Base-by-base conservation (phyloP, 2,888 invertebrate genomes). In the Drosophila neotestacea region DNA sequence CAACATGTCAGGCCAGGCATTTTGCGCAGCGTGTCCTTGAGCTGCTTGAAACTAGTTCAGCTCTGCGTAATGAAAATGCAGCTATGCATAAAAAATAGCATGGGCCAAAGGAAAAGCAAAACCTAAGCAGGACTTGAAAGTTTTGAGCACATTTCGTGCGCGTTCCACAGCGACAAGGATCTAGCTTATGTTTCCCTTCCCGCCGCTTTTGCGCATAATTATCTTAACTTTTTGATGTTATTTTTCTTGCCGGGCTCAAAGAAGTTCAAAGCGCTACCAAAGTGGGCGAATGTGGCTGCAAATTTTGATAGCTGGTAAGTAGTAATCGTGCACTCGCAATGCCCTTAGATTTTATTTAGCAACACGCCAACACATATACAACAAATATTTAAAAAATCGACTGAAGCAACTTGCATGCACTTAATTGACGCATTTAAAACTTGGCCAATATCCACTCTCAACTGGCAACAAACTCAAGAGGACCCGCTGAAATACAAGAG, bases 31-130 rank as follows among this genome's bases (percentile, higher is more conserved):
- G 60, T 86, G 84, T 78, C 84, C 88, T 84, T 84, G 84, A 76
- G 84, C 87, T 78, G 81, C 66, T 73, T 88, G 77, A 77, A 77
- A 79, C 85, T 76, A 82, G 83, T 79, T 70, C 73, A 79, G 64
- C 68, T 44, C 66, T 68, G 76, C 71, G 79, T 88, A 84, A 88
- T 84, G 87, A 88, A 85, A 88, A 86, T 76, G 79, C 88, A 85
- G 76, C 64, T 87, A 73, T 76, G 84, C 87, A 88, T 77, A 88
- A 64, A 75, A 62, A 70, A 79, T 65, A 71, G 69, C 68, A 77
- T 39, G 67, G 54, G 46, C 47, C 66, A 66, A 75, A 47, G 47
- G 65, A 59, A 60, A 66, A 59, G 61, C 56, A 52, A 48, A 13
- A 65, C 34, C 41, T 44, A 42, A 58, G 28, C 55, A 56, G 44